phyloP scores from a whole-genome alignment of 2,888 invertebrate species.

The Aethes cnicana region DNA sequence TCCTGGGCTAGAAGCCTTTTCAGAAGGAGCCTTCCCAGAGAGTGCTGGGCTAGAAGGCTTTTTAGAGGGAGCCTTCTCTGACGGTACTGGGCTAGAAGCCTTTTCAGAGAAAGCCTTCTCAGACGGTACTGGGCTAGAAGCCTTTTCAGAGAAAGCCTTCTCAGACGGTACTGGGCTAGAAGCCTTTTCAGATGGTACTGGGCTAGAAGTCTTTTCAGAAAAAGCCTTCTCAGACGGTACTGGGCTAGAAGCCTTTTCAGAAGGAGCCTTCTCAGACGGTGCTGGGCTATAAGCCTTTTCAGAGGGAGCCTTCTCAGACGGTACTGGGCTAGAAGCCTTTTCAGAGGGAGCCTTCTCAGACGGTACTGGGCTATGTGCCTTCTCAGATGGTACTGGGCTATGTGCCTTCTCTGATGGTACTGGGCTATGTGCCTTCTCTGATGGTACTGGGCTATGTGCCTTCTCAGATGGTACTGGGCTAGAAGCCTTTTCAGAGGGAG shows the following conservation, averaged over 20 bases:
- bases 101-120: background rate
- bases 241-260: conserved; percentile 3
- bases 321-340: background rate
- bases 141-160: too few relatives aligned
- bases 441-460: too few relatives aligned
- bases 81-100: conserved; percentile 12
- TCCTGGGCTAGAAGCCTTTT: background rate
- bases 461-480: conserved; percentile 2
- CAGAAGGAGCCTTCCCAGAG: background rate
- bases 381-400: too few relatives aligned
- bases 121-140: background rate
- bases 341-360: conserved; percentile 10
- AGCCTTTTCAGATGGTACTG: conserved; percentile 23
- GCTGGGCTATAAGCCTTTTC: background rate
- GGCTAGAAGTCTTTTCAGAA: conserved; percentile 26
- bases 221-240: conserved; percentile 19
- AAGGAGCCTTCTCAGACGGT: conserved; percentile 11
- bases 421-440: conserved; percentile 4
- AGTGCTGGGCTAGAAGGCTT: conserved; percentile 18
- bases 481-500: too few relatives aligned
- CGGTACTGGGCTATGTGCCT: background rate
- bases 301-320: background rate
- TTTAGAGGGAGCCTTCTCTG: conserved; percentile 1
- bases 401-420: background rate
- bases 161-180: conserved; percentile 1